Evolutionary conservation across 2,797 vertebrate species (phyloP).

Genomic region (Neomorphus geoffroyi): DNA sequence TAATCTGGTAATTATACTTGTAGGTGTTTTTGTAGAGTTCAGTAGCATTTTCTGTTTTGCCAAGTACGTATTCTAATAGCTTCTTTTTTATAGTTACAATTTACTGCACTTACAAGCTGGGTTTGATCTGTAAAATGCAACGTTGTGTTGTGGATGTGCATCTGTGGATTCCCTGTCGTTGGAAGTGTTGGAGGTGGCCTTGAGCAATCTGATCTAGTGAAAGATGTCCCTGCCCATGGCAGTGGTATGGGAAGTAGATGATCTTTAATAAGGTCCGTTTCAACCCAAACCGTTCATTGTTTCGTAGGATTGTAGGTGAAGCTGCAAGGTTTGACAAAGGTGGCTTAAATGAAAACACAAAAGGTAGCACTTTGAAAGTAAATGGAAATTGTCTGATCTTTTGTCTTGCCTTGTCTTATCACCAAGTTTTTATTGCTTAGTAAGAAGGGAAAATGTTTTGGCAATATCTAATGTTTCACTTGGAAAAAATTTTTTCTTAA

Average conservation of each 20-base stretch:
- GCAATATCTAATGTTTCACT: not conserved
- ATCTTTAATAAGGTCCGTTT: not conserved
- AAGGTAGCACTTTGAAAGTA: not conserved
- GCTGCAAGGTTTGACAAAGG: not conserved
- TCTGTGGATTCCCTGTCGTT: not conserved
- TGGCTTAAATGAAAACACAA: not conserved
- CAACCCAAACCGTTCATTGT: not conserved
- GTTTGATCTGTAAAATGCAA: not conserved
- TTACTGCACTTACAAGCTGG: not conserved
- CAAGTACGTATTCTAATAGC: not conserved
- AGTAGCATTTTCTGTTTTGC: not conserved
- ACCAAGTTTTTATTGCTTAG: not conserved
- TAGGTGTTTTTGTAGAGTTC: not conserved
- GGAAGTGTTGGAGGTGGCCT: not conserved
- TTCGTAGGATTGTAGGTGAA: not conserved
- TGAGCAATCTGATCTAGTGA: fast-evolving
- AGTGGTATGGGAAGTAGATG: not conserved
- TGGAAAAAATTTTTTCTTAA: not conserved
- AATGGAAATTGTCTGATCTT: not conserved
- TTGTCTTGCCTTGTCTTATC: not conserved
- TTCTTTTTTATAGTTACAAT: not conserved
- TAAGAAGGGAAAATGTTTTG: not conserved
- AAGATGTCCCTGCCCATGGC: not conserved
- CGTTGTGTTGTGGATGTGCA: not conserved
- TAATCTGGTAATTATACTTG: not conserved